These are phyloP conservation scores for Goniozus legneri DNA, from an alignment of 1,140 invertebrate species.

Conservation along the genomic window DNA sequence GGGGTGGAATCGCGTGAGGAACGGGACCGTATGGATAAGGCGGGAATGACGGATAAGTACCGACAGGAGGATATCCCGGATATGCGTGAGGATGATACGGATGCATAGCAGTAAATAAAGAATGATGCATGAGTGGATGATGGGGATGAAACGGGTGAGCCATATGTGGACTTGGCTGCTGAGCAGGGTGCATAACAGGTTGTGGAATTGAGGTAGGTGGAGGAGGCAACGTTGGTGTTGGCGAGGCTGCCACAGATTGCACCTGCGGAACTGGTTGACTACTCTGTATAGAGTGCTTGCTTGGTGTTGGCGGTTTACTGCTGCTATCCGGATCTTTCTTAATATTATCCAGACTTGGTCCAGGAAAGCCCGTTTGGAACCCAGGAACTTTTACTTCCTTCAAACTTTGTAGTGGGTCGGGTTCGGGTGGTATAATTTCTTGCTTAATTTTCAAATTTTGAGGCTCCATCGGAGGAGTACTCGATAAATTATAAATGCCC, in stretches of 20 bases:
- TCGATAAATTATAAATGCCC: slow-evolving; percentile 49
- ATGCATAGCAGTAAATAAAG: slow-evolving; percentile 65
- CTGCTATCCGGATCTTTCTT: slow-evolving; percentile 70
- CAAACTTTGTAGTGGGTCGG: slow-evolving; percentile 72
- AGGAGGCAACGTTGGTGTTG: slow-evolving; percentile 59
- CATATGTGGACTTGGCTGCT: slow-evolving; percentile 61
- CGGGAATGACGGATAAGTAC: slow-evolving; percentile 53
- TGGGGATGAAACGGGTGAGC: slow-evolving; percentile 64
- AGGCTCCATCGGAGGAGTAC: slow-evolving; percentile 59
- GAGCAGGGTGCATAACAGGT: slow-evolving; percentile 66
- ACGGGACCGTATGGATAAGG: slow-evolving; percentile 69
- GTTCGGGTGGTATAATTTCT: slow-evolving; percentile 61
- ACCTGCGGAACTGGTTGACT: slow-evolving; percentile 42
- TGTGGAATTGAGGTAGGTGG: slow-evolving; percentile 66
- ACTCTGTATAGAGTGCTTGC: slow-evolving; percentile 35
- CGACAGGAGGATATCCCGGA: slow-evolving; percentile 60
- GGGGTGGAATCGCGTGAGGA: slow-evolving; percentile 70
- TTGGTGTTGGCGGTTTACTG: slow-evolving; percentile 45
- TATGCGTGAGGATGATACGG: slow-evolving; percentile 69
- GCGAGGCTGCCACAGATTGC: slow-evolving; percentile 46
- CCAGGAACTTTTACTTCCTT: slow-evolving; percentile 80
- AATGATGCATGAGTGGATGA: slow-evolving; percentile 66
- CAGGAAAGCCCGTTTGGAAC: slow-evolving; percentile 57
- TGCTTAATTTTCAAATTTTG: slow-evolving; percentile 80
- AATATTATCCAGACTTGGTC: slow-evolving; percentile 65